A percentile compares a stretch with the other conserved stretches of the same genome.
Conservation (phyloP, 2,797 vertebrate species). For the Parambassis ranga region DNA sequence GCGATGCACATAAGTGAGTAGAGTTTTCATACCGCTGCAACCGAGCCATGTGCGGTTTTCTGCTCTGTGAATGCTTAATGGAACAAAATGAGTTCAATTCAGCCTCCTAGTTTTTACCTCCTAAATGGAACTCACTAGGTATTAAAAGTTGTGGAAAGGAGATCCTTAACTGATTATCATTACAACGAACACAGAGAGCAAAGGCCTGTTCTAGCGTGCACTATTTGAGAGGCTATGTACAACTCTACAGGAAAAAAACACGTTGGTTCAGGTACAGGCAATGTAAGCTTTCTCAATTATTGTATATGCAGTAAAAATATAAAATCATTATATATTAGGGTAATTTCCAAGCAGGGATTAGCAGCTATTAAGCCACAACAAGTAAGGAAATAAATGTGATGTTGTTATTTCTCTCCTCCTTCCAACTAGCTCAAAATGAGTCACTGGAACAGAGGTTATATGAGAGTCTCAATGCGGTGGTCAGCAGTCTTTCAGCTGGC, state of each 20-base stretch:
- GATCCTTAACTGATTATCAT: neutral
- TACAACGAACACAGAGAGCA: neutral
- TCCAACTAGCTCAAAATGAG: slow-evolving; percentile 27
- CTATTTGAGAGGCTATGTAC: neutral
- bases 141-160: slow-evolving; percentile 1
- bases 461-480: slow-evolving; percentile 47
- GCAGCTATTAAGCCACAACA: slow-evolving; percentile 8
- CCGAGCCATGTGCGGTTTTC: slow-evolving; percentile 49
- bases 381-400: slow-evolving; percentile 30
- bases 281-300: slow-evolving; percentile 4
- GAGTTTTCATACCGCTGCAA: slow-evolving; percentile 30
- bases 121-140: neutral
- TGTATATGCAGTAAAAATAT: slow-evolving; percentile 33
- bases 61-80: slow-evolving; percentile 34
- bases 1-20: slow-evolving; percentile 23
- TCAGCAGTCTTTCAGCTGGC: slow-evolving; percentile 43
- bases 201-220: neutral
- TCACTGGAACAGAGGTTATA: slow-evolving; percentile 45
- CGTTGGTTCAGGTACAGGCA: neutral
- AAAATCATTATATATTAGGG: slow-evolving; percentile 17
- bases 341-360: slow-evolving; percentile 25
- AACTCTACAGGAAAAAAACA: neutral
- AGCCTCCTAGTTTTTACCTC: slow-evolving; percentile 11
- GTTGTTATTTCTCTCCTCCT: slow-evolving; percentile 10
- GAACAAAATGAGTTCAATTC: slow-evolving; percentile 53